Conservation (phyloP, 2,888 invertebrate species). For the Sceliomorpha sp. region DNA sequence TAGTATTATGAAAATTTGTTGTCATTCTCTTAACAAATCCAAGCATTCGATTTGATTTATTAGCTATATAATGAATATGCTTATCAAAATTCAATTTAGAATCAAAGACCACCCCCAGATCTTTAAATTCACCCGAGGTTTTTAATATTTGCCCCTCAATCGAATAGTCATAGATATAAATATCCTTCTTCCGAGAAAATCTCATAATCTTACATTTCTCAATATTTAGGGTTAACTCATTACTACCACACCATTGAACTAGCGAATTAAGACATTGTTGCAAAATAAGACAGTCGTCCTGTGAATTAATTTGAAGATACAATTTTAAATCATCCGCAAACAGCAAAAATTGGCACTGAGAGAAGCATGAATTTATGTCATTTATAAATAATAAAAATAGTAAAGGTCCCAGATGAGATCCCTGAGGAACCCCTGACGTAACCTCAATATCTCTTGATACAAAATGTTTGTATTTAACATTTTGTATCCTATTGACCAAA, state of each 20-base stretch:
- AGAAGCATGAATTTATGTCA: too few relatives aligned
- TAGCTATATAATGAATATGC: background rate
- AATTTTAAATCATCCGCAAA: too few relatives aligned
- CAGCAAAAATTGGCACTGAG: too few relatives aligned
- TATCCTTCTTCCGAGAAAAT: too few relatives aligned
- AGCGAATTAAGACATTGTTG: background rate
- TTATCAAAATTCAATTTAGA: background rate
- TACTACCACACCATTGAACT: background rate
- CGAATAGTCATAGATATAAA: too few relatives aligned
- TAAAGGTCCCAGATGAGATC: too few relatives aligned
- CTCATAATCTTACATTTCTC: slow-evolving; percentile 5
- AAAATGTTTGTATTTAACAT: too few relatives aligned
- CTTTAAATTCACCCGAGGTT: background rate
- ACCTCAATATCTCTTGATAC: too few relatives aligned
- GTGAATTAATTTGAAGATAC: background rate
- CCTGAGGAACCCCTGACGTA: too few relatives aligned
- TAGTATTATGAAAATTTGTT: background rate
- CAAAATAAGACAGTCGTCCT: background rate
- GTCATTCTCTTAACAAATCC: slow-evolving; percentile 3
- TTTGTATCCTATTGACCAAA: too few relatives aligned
- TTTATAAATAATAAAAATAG: too few relatives aligned
- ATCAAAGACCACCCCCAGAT: background rate
- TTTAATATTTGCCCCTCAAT: background rate
- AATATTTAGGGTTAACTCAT: background rate
- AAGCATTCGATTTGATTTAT: slow-evolving; percentile 1